Evolutionary conservation across 2,888 invertebrate species (phyloP), one percentile per base, ranked within the genome.

Genomic region (Papilio elwesi): DNA sequence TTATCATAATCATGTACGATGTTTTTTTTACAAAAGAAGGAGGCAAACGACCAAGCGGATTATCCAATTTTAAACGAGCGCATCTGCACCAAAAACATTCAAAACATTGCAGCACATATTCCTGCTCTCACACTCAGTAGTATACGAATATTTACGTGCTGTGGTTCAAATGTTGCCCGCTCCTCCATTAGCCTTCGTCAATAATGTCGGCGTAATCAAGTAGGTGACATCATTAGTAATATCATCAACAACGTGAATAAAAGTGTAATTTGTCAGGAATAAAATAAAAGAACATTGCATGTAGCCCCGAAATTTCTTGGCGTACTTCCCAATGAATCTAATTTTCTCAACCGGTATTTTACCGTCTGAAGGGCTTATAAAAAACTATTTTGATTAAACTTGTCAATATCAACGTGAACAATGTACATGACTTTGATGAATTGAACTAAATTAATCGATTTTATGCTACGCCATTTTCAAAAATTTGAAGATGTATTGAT

Each of bases 311-410:
- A 9, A 67, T 67, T 47, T 47, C 67, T 67, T 67, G 67, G 67
- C 67, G 16, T 15, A 53, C 43, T 67, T 67, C 67, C 67, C 67
- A 67, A 16, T 66, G n/a, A 51, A n/a, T 51, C 55, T 67, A 67
- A 67, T 67, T 53, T 49, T 15, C 48, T 12, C 15, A 38, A 67
- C 47, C 16, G 16, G 15, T 11, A 7, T 67, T 67, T 67, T 55
- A 52, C 12, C 26, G 11, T 2, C 3, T 12, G 16, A 43, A 55
- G 52, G 53, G 43, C 15, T 53, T 47, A 62, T n/a, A 43, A 67
- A 55, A 55, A 67, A 53, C 49, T 52, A 66, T n/a, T 66, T 66
- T 53, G 7, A 53, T 52, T 15, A 11, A 15, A 66, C 15, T 52
- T 48, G 49, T 64, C 52, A 53, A 66, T 53, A 8, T 12, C 26